A percentile compares a stretch with the other conserved stretches of the same genome.
Evolutionary conservation across 2,888 invertebrate species (phyloP).

Genomic region (Priocnemis perturbator): DNA sequence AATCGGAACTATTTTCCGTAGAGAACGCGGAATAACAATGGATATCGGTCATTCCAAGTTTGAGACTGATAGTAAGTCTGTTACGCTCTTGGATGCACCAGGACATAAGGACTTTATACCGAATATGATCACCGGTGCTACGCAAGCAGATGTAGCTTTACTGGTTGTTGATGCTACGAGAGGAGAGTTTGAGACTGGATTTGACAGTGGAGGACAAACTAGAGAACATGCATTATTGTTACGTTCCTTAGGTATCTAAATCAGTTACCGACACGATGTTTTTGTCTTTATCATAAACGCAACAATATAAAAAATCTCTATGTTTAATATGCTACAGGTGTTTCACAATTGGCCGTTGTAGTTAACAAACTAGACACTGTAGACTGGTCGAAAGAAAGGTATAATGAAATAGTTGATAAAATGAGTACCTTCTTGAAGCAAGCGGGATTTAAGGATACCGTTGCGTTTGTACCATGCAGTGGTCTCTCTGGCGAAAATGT

Average conservation of each 20-base stretch:
- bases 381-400: slow-evolving; percentile 93
- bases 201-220: slow-evolving; percentile 98
- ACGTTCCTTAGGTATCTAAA: slow-evolving; percentile 80
- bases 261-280: slow-evolving; percentile 4
- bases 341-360: slow-evolving; percentile 94
- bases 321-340: slow-evolving; percentile 81
- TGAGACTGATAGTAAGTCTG: slow-evolving; percentile 88
- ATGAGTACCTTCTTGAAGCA: slow-evolving; percentile 90
- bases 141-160: slow-evolving; percentile 98
- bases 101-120: slow-evolving; percentile 99
- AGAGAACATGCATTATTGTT: slow-evolving; percentile 97
- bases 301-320: slow-evolving; percentile 8
- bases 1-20: slow-evolving; percentile 52
- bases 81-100: slow-evolving; percentile 95
- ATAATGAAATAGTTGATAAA: slow-evolving; percentile 90
- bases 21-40: slow-evolving; percentile 98
- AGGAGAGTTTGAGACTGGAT: slow-evolving; percentile 99
- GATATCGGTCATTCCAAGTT: slow-evolving; percentile 96
- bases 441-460: slow-evolving; percentile 93
- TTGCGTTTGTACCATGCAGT: slow-evolving; percentile 95
- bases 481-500: slow-evolving; percentile 98
- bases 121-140: slow-evolving; percentile 99
- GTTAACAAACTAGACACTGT: slow-evolving; percentile 98
- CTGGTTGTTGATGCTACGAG: slow-evolving; percentile 96
- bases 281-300: slow-evolving; percentile 21